Percentiles rank a stretch among this genome's conserved stretches.
Evolutionary conservation across 2,113 vertebrate species (phyloP).

Genomic region (Toxotes chatareus): DNA sequence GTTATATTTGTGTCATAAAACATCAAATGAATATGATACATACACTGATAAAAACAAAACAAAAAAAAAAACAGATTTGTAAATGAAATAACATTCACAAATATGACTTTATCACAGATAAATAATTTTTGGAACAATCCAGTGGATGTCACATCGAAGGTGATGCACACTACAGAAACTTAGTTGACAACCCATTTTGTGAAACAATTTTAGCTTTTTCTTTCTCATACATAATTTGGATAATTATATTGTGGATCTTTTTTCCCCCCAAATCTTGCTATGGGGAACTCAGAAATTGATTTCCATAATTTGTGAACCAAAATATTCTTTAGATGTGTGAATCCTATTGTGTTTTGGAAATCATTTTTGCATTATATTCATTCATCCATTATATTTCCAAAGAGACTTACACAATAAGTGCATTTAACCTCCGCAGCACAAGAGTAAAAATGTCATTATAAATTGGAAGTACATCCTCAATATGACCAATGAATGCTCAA

Average conservation of each 20-base stretch:
- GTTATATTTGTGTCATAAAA: slow-evolving; percentile 19
- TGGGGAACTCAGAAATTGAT: not conserved
- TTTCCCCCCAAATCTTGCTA: not conserved
- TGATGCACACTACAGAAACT: not conserved
- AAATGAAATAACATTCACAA: slow-evolving; percentile 5
- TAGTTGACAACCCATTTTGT: not conserved
- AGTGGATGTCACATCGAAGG: not conserved
- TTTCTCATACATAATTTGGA: not conserved
- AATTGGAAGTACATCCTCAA: not conserved
- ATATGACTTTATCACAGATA: not conserved
- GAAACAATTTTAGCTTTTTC: not conserved
- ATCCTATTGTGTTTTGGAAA: not conserved
- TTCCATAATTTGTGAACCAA: not conserved
- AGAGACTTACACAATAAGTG: not conserved
- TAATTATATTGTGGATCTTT: not conserved
- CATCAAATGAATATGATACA: not conserved
- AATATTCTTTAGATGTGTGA: not conserved
- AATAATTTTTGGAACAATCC: not conserved
- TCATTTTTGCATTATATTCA: not conserved
- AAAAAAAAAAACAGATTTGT: not conserved
- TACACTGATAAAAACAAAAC: not conserved
- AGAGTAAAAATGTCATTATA: not conserved
- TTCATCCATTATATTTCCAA: not conserved
- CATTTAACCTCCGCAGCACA: not conserved
- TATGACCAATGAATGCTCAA: not conserved